These are phyloP conservation scores for Cephonodes hylas DNA, from an alignment of 2,888 invertebrate genomes.

Conservation along the genomic window DNA sequence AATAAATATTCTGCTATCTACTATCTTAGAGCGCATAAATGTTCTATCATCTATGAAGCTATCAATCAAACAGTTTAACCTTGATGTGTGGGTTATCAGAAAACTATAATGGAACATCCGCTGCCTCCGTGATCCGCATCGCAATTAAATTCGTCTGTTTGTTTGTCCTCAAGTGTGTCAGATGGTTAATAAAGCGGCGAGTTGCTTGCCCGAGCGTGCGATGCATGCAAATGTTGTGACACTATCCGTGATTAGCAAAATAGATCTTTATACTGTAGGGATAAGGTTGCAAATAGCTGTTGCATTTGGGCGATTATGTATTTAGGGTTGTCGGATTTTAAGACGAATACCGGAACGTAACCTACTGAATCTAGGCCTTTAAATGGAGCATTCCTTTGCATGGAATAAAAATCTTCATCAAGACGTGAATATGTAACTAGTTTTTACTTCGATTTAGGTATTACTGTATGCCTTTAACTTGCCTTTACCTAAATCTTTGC, in stretches of 20 bases:
- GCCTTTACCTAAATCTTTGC: too few species aligned
- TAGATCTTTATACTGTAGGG: neutral
- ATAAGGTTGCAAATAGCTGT: neutral
- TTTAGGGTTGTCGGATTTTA: neutral
- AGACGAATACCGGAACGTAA: neutral
- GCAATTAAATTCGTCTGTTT: conserved; percentile 13
- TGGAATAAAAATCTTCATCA: neutral
- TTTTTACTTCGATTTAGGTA: too few species aligned
- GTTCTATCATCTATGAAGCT: neutral
- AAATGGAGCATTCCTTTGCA: neutral
- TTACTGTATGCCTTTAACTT: too few species aligned
- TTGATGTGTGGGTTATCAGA: neutral
- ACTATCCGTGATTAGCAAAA: neutral
- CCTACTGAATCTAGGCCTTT: neutral
- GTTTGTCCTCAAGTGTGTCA: conserved; percentile 13
- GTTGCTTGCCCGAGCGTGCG: conserved; percentile 8
- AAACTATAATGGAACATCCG: conserved; percentile 4
- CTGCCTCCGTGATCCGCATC: conserved; percentile 6
- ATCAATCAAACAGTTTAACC: neutral
- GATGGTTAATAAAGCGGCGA: conserved; percentile 12
- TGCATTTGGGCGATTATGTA: too few species aligned
- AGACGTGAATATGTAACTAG: neutral
- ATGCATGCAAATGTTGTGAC: conserved; percentile 6
- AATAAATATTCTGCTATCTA: neutral
- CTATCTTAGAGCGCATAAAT: neutral